Evolutionary conservation across 2,113 vertebrate species (phyloP).

Genomic region (Mellivora capensis): DNA sequence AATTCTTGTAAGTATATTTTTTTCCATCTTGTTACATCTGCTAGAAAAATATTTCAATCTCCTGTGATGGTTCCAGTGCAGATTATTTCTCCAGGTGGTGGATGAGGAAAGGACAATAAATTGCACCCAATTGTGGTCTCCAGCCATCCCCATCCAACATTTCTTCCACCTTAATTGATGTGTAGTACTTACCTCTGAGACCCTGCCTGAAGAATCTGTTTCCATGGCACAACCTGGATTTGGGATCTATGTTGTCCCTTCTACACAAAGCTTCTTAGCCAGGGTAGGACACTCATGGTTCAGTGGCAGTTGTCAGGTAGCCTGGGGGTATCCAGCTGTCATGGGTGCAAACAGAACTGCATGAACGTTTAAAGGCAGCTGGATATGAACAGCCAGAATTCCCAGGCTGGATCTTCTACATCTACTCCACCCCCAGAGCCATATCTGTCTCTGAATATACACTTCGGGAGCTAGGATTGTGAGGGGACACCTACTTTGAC

Average conservation of each 20-base stretch:
- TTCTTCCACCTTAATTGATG: accelerated
- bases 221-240: neutral
- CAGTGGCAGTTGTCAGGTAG: neutral
- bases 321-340: too few relatives aligned
- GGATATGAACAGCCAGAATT: accelerated
- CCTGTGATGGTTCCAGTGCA: neutral
- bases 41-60: neutral
- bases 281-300: neutral
- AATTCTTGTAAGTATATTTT: neutral
- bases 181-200: neutral
- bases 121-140: too few relatives aligned
- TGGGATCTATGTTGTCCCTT: neutral
- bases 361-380: neutral
- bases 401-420: neutral
- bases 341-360: neutral
- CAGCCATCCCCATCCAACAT: too few relatives aligned
- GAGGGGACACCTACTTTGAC: neutral
- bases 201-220: neutral
- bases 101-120: neutral
- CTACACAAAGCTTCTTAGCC: too few relatives aligned
- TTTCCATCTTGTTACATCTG: neutral
- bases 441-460: neutral
- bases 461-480: neutral
- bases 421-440: neutral
- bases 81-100: neutral